These are phyloP conservation scores for Mesocentrotus franciscanus DNA, from an alignment of 53 echinoderm and acorn worm species.

Conservation along the genomic window DNA sequence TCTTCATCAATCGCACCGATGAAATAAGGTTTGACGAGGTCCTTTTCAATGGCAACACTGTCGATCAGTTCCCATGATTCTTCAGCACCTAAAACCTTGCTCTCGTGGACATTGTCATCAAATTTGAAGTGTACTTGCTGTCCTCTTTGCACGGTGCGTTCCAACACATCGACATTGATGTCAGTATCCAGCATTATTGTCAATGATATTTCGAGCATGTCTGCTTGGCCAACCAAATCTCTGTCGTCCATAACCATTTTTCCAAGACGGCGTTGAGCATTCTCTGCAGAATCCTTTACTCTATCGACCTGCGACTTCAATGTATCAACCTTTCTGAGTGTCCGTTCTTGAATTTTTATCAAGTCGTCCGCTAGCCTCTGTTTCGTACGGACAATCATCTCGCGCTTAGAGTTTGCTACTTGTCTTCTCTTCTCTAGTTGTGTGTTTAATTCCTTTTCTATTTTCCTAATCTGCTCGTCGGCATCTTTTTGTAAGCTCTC, in stretches of 20 bases:
- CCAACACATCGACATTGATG: background rate
- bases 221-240: conserved; percentile 8
- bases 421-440: background rate
- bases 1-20: conserved; percentile 43
- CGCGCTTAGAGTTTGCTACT: background rate
- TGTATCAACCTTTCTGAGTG: background rate
- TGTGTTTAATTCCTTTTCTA: background rate
- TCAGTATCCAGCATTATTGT: background rate
- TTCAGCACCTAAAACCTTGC: background rate
- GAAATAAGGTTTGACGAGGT: conserved; percentile 35
- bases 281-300: background rate
- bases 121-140: background rate
- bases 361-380: background rate
- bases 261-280: background rate
- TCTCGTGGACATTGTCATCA: background rate
- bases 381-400: background rate
- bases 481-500: background rate
- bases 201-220: background rate
- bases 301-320: background rate
- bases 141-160: background rate
- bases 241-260: background rate
- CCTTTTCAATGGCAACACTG: background rate
- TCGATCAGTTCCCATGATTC: conserved; percentile 5
- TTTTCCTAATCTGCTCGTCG: conserved; percentile 45
- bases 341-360: background rate